Evolutionary conservation across 2,113 vertebrate species (phyloP).

Genomic region (Saimiri boliviensis): DNA sequence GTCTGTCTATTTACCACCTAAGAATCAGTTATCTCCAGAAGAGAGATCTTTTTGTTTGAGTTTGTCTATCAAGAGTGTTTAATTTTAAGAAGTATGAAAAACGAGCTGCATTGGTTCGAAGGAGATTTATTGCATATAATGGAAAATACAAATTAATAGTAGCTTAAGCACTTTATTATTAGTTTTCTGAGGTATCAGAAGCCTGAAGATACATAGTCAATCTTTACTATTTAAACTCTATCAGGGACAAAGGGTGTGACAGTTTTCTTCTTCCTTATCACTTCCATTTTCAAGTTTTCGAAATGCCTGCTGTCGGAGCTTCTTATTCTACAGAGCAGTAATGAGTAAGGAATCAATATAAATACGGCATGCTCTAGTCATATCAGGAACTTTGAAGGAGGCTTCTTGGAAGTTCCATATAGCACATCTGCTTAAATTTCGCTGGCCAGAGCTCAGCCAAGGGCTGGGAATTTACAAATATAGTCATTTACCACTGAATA

Average conservation of each 20-base stretch:
- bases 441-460: neutral
- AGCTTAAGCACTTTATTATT: neutral
- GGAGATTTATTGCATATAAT: neutral
- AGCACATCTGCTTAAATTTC: neutral
- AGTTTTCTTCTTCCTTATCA: neutral
- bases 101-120: neutral
- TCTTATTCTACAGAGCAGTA: neutral
- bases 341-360: neutral
- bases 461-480: neutral
- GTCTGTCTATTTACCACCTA: neutral
- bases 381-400: neutral
- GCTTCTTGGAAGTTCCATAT: neutral
- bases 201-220: neutral
- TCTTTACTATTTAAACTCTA: neutral
- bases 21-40: neutral
- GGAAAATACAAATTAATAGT: neutral
- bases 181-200: neutral
- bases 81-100: slow-evolving; percentile 1
- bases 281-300: neutral
- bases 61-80: neutral
- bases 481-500: neutral
- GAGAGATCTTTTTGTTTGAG: neutral
- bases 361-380: neutral
- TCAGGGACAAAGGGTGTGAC: neutral
- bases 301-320: neutral